A percentile compares a stretch with the other conserved stretches of the same genome.
Conservation (phyloP, 2,113 vertebrate genomes). For the Capreolus pygargus region DNA sequence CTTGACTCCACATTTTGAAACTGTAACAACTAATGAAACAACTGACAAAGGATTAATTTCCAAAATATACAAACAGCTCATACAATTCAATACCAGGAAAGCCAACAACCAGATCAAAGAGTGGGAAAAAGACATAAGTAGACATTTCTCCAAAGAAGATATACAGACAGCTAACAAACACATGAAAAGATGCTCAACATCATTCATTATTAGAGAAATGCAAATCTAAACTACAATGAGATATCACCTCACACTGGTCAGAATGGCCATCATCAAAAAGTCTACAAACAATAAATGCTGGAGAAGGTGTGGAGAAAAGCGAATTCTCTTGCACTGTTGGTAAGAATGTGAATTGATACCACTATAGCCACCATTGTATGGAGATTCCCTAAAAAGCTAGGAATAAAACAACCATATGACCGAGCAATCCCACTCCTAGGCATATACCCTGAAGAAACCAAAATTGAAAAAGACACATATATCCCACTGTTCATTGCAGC, state of each 20-base stretch:
- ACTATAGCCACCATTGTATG: neutral
- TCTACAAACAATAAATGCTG: neutral
- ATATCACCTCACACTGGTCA: neutral
- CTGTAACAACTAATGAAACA: neutral
- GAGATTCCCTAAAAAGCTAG: neutral
- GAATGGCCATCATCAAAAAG: neutral
- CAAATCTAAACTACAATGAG: neutral
- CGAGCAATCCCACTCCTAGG: neutral
- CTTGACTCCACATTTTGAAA: neutral
- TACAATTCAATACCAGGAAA: neutral
- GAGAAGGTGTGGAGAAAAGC: neutral
- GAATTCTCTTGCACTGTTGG: neutral
- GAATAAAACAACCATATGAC: neutral
- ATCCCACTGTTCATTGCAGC: neutral
- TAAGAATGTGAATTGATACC: neutral
- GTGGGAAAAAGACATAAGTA: neutral
- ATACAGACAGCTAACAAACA: neutral
- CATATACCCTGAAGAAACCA: neutral
- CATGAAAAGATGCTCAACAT: neutral
- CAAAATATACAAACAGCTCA: neutral
- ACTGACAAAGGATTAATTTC: neutral
- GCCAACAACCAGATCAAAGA: neutral
- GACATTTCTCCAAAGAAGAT: neutral
- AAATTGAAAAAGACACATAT: neutral
- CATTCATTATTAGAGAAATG: neutral